Evolutionary conservation across 2,888 invertebrate genomes (phyloP), one percentile per base, ranked within the genome.

Genomic region (Mythimna vitellina): DNA sequence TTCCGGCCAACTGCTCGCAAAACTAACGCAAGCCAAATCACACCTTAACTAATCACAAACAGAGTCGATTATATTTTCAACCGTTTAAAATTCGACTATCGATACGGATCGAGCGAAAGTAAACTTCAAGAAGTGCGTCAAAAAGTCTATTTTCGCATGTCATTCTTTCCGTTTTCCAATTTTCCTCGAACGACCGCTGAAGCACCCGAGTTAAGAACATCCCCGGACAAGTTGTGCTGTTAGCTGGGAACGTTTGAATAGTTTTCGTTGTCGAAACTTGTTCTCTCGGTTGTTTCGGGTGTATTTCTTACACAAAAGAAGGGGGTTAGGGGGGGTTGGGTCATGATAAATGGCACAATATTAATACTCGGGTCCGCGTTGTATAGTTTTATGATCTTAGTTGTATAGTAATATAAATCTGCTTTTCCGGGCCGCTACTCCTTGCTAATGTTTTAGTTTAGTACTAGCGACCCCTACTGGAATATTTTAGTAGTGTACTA

Each of bases 351-450:
- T 95, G 94, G 92, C 90, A 90, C 92, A 92, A 92, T 95, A 95
- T 95, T 95, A 95, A 95, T 95, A 94, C 93, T 87, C 90, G 93
- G 93, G 92, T 89, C 89, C 91, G 91, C 92, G 91, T 91, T 92
- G 92, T 95, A 95, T 93, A 95, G 95, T 96, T 96, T 96, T 96
- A 96, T 95, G 95, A 95, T 96, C 96, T 96, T 95, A 96, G 95
- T 96, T 95, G 92, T 94, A 94, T 91, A 93, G 93, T 93, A 93
- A 93, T 95, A 93, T 95, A 94, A 95, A 96, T 95, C 95, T 94
- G 94, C 92, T 93, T 93, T 93, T 93, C 93, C 93, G 93, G 90
- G 84, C 90, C 87, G 88, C 86, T 86, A 78, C 84, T 89, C 90
- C 89, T 89, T 82, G 89, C 86, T 89, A 87, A 87, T 88, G 88